Percentiles rank a stretch among this genome's conserved stretches.
Conservation (phyloP, 2,888 invertebrate genomes). For the Cantharis lateralis region DNA sequence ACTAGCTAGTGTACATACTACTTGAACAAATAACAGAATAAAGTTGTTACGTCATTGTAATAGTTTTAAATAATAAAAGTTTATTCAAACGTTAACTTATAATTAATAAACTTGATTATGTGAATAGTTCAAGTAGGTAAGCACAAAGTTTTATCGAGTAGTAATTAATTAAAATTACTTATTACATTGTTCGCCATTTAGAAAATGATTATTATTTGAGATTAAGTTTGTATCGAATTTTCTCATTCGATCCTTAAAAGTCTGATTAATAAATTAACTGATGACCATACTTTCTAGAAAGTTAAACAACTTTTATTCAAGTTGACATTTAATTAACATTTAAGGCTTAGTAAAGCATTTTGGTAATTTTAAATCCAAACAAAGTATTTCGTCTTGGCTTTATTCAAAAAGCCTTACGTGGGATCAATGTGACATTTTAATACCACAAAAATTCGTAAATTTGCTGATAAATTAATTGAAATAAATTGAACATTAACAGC, state of each 20-base stretch:
- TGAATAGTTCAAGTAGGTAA: background rate
- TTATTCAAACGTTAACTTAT: background rate
- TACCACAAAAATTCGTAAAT: background rate
- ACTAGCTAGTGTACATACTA: background rate
- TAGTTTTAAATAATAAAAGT: background rate
- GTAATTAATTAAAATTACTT: background rate
- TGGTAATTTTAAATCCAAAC: background rate
- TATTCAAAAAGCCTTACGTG: background rate
- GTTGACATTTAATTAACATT: background rate
- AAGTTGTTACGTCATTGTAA: background rate
- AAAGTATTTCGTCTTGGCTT: background rate
- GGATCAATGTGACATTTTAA: background rate
- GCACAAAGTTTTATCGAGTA: background rate
- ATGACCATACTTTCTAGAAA: background rate
- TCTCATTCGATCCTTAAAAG: background rate
- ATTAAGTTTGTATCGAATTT: background rate
- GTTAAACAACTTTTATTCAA: background rate
- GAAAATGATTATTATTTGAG: no score
- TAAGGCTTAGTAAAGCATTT: background rate
- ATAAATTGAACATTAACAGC: no score
- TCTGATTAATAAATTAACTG: background rate
- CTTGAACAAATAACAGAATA: background rate
- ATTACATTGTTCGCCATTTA: no score
- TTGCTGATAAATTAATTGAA: no score
- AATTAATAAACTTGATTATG: background rate